Conservation (phyloP, 2,797 vertebrate genomes). For the Urocyon cinereoargenteus region DNA sequence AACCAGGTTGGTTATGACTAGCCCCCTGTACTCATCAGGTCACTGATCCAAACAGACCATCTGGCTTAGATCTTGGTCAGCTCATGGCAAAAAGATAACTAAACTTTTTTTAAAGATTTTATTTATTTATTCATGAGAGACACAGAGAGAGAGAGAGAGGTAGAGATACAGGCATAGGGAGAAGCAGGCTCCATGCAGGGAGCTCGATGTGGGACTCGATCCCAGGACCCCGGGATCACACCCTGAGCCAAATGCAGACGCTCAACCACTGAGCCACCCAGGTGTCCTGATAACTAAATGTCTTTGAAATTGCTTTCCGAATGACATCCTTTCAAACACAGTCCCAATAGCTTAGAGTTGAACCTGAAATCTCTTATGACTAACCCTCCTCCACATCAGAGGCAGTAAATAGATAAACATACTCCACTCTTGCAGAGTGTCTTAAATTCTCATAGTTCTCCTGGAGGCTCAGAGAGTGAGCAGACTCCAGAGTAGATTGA, state of each 20-base stretch:
- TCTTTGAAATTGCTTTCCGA: not conserved
- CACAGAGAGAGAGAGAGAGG: too few species aligned
- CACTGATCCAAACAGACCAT: not conserved
- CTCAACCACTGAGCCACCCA: too few species aligned
- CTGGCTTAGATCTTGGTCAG: not conserved
- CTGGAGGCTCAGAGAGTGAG: not conserved
- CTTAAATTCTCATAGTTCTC: not conserved
- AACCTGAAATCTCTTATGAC: constrained; percentile 18
- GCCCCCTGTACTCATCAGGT: not conserved
- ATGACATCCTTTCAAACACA: not conserved
- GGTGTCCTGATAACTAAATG: not conserved
- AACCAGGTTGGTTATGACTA: not conserved
- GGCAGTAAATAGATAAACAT: not conserved
- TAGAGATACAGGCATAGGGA: too few species aligned
- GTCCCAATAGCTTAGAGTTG: not conserved
- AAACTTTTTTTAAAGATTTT: not conserved
- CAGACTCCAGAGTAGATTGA: not conserved
- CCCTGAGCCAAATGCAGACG: too few species aligned
- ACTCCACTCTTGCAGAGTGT: not conserved
- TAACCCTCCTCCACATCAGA: not conserved
- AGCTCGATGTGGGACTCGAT: too few species aligned
- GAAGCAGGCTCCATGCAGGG: too few species aligned
- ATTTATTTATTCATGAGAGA: too few species aligned
- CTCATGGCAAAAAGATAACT: not conserved
- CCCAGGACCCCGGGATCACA: too few species aligned